Percentiles rank a stretch among this genome's conserved stretches.
Evolutionary conservation across 2,113 vertebrate species (phyloP).

Genomic region (Ptilonorhynchus violaceus): DNA sequence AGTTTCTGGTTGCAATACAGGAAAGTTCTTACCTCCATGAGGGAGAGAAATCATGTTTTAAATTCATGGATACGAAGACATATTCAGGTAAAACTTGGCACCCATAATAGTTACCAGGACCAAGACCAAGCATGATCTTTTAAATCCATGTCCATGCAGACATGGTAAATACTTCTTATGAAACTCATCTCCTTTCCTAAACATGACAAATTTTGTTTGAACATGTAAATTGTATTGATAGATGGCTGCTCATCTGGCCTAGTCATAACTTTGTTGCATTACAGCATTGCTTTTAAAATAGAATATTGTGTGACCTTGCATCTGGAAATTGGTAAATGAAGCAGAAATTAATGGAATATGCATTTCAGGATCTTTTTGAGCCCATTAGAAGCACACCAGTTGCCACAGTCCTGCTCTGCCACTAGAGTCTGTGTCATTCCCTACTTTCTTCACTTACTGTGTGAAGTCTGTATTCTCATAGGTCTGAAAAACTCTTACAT

Average conservation of each 20-base stretch:
- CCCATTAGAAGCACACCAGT: background rate
- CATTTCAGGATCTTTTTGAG: background rate
- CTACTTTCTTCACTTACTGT: background rate
- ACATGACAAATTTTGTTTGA: background rate
- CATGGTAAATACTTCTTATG: background rate
- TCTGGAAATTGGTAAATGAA: background rate
- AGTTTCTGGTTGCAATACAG: background rate
- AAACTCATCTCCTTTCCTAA: background rate
- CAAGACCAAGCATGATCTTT: background rate
- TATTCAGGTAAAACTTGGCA: background rate
- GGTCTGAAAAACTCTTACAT: background rate
- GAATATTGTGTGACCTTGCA: background rate
- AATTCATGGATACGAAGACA: background rate
- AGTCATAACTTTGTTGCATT: background rate
- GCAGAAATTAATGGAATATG: background rate
- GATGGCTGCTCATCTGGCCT: background rate
- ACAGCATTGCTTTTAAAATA: background rate
- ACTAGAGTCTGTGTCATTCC: background rate
- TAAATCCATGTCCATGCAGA: background rate
- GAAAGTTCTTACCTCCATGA: background rate
- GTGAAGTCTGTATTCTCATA: background rate
- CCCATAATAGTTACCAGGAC: background rate
- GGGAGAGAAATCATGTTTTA: background rate
- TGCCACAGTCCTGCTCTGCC: background rate
- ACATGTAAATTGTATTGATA: background rate